Conservation (phyloP, 2,888 invertebrate species). For the Nemotelus pantherinus region DNA sequence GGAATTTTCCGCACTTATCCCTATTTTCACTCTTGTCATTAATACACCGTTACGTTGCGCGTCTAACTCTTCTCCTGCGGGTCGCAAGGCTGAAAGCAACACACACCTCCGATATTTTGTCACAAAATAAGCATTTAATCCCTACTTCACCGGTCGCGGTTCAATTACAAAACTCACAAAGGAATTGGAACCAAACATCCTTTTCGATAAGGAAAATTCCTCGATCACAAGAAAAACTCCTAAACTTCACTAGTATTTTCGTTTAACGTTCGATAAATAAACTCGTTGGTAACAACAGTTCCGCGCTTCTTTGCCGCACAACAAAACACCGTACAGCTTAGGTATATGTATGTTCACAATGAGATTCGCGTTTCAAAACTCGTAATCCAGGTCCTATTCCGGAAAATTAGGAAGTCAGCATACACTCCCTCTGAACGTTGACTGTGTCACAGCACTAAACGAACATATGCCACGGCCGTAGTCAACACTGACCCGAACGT, state of each 20-base stretch:
- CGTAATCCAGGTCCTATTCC: constrained; percentile 23
- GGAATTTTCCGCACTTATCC: background rate
- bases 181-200: too few relatives aligned
- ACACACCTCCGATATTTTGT: background rate
- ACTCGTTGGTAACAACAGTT: too few relatives aligned
- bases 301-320: too few relatives aligned
- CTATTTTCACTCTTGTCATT: background rate
- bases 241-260: too few relatives aligned
- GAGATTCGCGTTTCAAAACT: constrained; percentile 7
- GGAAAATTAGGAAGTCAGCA: constrained; percentile 5
- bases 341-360: too few relatives aligned
- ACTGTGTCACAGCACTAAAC: constrained; percentile 20
- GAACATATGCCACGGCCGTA: constrained; percentile 8
- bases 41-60: background rate
- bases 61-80: background rate
- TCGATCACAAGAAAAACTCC: too few relatives aligned
- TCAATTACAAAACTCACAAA: background rate
- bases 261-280: too few relatives aligned
- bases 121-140: background rate
- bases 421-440: constrained; percentile 20
- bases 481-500: constrained; percentile 8
- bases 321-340: too few relatives aligned
- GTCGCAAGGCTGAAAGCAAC: background rate
- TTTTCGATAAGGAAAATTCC: too few relatives aligned
- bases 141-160: background rate